Conservation (phyloP, 2,113 vertebrate genomes). For the Bos indicus region DNA sequence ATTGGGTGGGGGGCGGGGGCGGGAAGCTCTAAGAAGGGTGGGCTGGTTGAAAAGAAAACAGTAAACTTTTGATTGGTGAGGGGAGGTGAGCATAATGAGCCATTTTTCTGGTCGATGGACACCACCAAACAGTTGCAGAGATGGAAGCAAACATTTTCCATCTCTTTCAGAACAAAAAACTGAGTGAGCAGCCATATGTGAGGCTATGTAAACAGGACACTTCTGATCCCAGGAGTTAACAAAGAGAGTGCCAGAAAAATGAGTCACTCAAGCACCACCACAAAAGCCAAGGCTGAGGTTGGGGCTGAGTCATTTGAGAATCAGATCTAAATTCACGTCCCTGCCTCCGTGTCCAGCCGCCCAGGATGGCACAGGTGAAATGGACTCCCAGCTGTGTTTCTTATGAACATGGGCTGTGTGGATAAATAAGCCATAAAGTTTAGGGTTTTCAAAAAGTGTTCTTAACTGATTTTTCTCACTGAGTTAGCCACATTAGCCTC, state of each 20-base stretch:
- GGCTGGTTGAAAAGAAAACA: neutral
- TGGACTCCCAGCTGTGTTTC: neutral
- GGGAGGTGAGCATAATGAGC: neutral
- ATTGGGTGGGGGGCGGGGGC: neutral
- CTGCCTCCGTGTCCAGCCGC: neutral
- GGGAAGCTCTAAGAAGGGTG: neutral
- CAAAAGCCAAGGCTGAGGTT: constrained; percentile 15
- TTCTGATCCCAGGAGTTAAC: constrained; percentile 64
- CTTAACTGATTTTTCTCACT: neutral
- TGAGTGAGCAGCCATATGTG: constrained; percentile 27
- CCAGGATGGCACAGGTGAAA: neutral
- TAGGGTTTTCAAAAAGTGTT: neutral
- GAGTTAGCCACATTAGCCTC: neutral
- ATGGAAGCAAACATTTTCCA: neutral
- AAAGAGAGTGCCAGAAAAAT: constrained; percentile 55
- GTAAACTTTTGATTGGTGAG: neutral
- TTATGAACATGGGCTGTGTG: neutral
- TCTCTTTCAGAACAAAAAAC: constrained; percentile 16
- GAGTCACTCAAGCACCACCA: constrained; percentile 47
- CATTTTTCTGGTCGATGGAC: neutral
- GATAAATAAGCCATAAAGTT: neutral
- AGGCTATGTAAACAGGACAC: constrained; percentile 56
- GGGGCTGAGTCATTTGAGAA: constrained; percentile 59
- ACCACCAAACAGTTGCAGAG: neutral
- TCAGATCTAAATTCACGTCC: neutral